A percentile compares a stretch with the other conserved stretches of the same genome.
Conservation (phyloP, 2,888 invertebrate genomes). For the Melanchra persicariae region DNA sequence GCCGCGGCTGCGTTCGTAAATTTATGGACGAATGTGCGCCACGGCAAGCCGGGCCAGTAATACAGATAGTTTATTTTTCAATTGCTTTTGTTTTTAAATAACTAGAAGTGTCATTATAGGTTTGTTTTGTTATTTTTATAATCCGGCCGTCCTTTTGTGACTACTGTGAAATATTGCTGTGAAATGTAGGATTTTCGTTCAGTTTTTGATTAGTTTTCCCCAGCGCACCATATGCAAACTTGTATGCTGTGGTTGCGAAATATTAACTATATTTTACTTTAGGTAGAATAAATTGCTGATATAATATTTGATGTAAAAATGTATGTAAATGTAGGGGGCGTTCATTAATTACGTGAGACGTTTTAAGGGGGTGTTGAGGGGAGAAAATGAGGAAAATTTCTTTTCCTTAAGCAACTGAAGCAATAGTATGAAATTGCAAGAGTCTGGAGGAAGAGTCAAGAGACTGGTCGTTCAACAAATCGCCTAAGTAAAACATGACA, state of each 20-base stretch:
- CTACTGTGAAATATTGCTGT: not conserved
- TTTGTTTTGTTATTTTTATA: constrained; percentile 28
- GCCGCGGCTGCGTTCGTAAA: constrained; percentile 62
- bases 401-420: too few relatives aligned
- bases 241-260: not conserved
- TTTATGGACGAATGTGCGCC: constrained; percentile 71
- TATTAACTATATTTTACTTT: not conserved
- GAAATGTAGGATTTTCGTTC: not conserved
- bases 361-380: too few relatives aligned
- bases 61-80: constrained; percentile 46
- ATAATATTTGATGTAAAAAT: too few relatives aligned
- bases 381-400: too few relatives aligned
- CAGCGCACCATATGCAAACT: not conserved
- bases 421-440: too few relatives aligned
- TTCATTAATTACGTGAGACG: too few relatives aligned
- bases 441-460: too few relatives aligned
- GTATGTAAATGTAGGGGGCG: too few relatives aligned
- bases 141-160: too few relatives aligned
- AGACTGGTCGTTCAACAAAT: too few relatives aligned
- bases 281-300: not conserved
- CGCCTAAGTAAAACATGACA: too few relatives aligned
- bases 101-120: constrained; percentile 36
- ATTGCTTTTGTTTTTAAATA: constrained; percentile 49
- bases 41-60: constrained; percentile 43
- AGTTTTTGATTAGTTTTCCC: not conserved